These are phyloP conservation scores for Polyploca ridens DNA, from an alignment of 2,888 invertebrate species.

Conservation along the genomic window DNA sequence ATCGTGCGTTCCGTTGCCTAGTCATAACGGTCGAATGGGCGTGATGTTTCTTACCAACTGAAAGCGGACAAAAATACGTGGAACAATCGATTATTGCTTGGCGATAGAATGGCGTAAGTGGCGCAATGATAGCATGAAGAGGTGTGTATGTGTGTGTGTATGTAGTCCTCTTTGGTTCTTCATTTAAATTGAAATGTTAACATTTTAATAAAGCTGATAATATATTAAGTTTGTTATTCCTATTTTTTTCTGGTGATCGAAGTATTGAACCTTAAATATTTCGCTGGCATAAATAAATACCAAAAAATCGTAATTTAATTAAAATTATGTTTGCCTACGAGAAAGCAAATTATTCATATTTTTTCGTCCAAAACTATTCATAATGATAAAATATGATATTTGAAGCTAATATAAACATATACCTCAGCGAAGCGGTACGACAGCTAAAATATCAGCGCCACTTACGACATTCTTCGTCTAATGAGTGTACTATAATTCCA, in stretches of 20 bases:
- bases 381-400: background rate
- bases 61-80: slow-evolving; percentile 83
- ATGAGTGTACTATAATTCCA: slow-evolving; percentile 69
- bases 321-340: background rate
- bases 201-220: no score
- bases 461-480: slow-evolving; percentile 67
- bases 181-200: no score
- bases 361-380: background rate
- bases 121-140: background rate
- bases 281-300: no score
- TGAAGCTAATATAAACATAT: background rate
- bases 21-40: slow-evolving; percentile 85
- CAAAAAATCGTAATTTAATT: background rate
- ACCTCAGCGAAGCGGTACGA: background rate
- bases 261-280: no score
- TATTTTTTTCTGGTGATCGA: no score
- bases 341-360: background rate
- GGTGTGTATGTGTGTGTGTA: slow-evolving; percentile 13
- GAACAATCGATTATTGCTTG: slow-evolving; percentile 77
- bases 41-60: slow-evolving; percentile 84
- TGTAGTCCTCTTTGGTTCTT: no score
- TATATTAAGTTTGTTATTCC: no score
- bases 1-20: slow-evolving; percentile 78
- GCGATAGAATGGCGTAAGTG: slow-evolving; percentile 68
- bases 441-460: slow-evolving; percentile 17